A percentile compares a stretch with the other conserved stretches of the same genome.
These are phyloP conservation scores for Bambusicola thoracicus DNA, from an alignment of 2,113 vertebrate genomes.

Conservation along the genomic window DNA sequence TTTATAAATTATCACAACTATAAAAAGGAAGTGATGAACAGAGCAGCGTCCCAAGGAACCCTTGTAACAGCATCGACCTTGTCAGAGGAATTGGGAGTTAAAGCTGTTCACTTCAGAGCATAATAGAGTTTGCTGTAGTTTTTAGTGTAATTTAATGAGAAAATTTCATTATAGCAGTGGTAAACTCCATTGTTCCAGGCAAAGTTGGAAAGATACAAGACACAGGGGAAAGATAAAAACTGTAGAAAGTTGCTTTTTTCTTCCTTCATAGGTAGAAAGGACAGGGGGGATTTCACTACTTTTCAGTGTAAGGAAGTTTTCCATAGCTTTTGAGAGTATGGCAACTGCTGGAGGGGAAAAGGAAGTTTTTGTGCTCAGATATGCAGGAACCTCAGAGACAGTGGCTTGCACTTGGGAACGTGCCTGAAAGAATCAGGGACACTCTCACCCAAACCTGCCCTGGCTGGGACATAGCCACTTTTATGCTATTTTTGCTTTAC, in stretches of 20 bases:
- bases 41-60: neutral
- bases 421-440: neutral
- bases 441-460: neutral
- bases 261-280: neutral
- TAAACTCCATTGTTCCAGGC: neutral
- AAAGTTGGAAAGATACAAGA: neutral
- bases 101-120: neutral
- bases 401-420: neutral
- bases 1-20: neutral
- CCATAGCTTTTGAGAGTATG: neutral
- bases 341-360: neutral
- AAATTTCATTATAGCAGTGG: neutral
- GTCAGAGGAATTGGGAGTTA: neutral
- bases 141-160: constrained; percentile 1
- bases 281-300: neutral
- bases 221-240: neutral
- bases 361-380: neutral
- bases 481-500: neutral
- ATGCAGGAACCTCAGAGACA: neutral
- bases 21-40: constrained; percentile 6
- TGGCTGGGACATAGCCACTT: neutral
- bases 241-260: neutral
- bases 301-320: neutral
- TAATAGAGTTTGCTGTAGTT: neutral
- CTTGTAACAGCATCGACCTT: neutral